phyloP scores from a whole-genome alignment of 1,140 invertebrate genomes.

The Maniola jurtina region DNA sequence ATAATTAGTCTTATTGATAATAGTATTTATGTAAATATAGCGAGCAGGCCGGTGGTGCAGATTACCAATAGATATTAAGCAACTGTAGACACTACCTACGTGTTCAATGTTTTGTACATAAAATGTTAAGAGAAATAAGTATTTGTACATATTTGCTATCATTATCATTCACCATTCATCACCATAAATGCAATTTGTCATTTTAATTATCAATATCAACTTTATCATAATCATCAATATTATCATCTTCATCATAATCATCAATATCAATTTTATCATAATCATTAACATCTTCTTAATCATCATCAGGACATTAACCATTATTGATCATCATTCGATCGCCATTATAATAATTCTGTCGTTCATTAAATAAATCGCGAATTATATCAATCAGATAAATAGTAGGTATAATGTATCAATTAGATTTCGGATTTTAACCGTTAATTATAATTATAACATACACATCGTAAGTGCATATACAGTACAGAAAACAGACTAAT shows the following conservation, averaged over 20 bases:
- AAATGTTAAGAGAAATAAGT: slow-evolving; percentile 23
- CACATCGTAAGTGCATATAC: too few relatives aligned
- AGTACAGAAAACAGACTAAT: too few relatives aligned
- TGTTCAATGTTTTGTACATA: slow-evolving; percentile 65
- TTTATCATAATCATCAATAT: slow-evolving; percentile 1
- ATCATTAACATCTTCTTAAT: slow-evolving; percentile 1
- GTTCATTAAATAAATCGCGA: too few relatives aligned
- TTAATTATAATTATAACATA: too few relatives aligned
- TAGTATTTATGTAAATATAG: slow-evolving; percentile 31
- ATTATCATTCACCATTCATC: neutral
- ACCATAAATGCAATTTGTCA: neutral
- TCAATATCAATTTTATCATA: neutral
- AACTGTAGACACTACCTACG: slow-evolving; percentile 57
- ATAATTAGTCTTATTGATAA: neutral
- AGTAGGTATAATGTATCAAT: too few relatives aligned
- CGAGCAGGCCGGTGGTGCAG: slow-evolving; percentile 75
- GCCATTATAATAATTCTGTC: too few relatives aligned
- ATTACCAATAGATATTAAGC: slow-evolving; percentile 72
- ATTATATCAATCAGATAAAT: too few relatives aligned
- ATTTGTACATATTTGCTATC: slow-evolving; percentile 11
- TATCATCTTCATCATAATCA: slow-evolving; percentile 3
- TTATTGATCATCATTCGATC: too few relatives aligned
- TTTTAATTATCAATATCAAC: slow-evolving; percentile 11
- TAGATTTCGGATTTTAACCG: too few relatives aligned
- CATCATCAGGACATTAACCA: too few relatives aligned